Percentiles rank a stretch among this genome's conserved stretches.
Evolutionary conservation across 2,797 vertebrate genomes (phyloP).

Genomic region (Aphelocoma californica): DNA sequence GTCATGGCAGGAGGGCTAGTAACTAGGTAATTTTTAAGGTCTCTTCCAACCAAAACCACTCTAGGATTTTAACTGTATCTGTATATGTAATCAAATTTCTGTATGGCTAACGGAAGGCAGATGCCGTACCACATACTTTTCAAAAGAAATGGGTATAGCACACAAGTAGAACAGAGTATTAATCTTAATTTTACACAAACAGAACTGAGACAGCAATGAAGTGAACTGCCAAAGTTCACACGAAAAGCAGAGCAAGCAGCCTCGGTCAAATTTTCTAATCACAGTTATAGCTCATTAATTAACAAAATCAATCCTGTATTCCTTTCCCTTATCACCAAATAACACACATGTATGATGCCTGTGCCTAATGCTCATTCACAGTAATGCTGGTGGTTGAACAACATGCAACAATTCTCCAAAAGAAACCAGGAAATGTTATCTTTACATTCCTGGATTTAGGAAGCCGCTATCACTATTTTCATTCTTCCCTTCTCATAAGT

Average conservation of each 20-base stretch:
- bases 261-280: neutral
- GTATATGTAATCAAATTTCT: neutral
- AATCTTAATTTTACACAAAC: neutral
- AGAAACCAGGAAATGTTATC: neutral
- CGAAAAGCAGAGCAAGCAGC: neutral
- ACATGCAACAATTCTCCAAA: neutral
- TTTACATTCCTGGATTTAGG: neutral
- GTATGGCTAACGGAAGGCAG: neutral
- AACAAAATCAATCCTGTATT: neutral
- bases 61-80: neutral
- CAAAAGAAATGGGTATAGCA: neutral
- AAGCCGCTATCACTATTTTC: neutral
- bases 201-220: neutral
- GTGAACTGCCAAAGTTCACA: neutral
- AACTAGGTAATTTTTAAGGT: neutral
- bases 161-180: neutral
- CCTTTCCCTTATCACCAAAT: neutral
- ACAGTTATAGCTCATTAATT: neutral
- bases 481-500: neutral
- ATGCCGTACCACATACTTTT: neutral
- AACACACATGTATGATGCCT: neutral
- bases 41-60: neutral
- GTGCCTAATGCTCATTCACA: fast-evolving
- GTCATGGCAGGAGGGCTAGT: neutral
- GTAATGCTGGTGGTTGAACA: neutral